Percentiles rank a stretch among this genome's conserved stretches.
phyloP scores from a whole-genome alignment of 1,140 invertebrate species.

The Drosophila sturtevanti region DNA sequence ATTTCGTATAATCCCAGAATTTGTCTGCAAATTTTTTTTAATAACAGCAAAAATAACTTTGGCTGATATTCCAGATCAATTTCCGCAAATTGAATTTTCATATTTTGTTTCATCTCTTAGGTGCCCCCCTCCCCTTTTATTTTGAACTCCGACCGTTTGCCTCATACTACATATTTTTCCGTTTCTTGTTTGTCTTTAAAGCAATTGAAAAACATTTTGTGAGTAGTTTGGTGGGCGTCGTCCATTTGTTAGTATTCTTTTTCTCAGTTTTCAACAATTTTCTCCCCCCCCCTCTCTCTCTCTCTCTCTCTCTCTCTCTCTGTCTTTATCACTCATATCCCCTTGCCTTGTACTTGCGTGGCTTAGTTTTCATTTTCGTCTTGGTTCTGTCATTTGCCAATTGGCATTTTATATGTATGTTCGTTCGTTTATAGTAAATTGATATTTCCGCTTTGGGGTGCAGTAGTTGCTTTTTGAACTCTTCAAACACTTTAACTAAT shows the following conservation, averaged over 20 bases:
- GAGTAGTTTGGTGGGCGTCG: background rate
- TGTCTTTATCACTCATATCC: no score
- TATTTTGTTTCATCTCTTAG: background rate
- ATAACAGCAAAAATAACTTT: no score
- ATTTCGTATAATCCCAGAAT: no score
- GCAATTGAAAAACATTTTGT: constrained; percentile 15
- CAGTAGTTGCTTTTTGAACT: constrained; percentile 31
- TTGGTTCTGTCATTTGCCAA: constrained; percentile 57
- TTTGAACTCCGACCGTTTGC: background rate
- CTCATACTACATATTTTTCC: background rate
- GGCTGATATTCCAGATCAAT: background rate
- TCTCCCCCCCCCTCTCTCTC: no score
- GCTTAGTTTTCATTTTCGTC: constrained; percentile 26
- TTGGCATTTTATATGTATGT: constrained; percentile 42
- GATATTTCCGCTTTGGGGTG: constrained; percentile 53
- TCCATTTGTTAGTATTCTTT: background rate
- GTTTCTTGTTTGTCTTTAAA: background rate
- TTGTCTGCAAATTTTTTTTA: no score
- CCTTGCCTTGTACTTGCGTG: no score
- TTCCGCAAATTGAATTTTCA: background rate
- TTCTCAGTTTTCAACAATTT: background rate
- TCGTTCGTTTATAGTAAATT: constrained; percentile 52
- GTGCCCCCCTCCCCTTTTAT: background rate
- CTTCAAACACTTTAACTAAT: constrained; percentile 48
- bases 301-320: no score